Evolutionary conservation across 1,140 invertebrate genomes (phyloP), one percentile per base, ranked within the genome.

Genomic region (Homalodisca vitripennis): DNA sequence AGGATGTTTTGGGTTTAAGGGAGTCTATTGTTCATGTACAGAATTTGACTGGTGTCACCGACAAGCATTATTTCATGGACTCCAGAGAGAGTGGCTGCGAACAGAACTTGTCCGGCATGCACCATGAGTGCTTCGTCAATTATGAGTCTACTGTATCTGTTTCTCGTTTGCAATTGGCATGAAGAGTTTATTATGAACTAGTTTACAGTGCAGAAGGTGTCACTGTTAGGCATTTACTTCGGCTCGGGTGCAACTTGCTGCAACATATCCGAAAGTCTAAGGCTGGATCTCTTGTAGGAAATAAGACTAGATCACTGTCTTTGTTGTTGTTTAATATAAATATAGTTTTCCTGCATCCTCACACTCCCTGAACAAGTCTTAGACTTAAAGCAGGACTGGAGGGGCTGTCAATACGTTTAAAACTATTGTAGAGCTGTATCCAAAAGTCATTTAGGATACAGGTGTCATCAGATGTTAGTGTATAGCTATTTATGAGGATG

Each of bases 121-220:
- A 51, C 14, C 48, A 51, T 51, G 6, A 51, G 48, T 14, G 48
- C 48, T 20, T 51, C 48, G n/a, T 51, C 48, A 20, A 51, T 51
- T 14, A 51, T 6, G 3, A 51, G 14, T 51, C 48, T 51, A 3
- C n/a, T 3, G n/a, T 51, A 51, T n/a, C 3, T 6, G 14, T 51
- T 22, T 51, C 48, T n/a, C 14, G 3, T 51, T 6, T 41, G 6
- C 34, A 51, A 20, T 3, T 51, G 6, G 17, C n/a, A 3, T 3
- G 48, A 20, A 20, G 6, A 3, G n/a, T 51, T 51, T 3, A 51
- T 51, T 3, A 51, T 51, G n/a, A 51, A 51, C 3, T 14, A 51
- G n/a, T 51, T 14, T 51, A n/a, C 22, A 20, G 48, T 51, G 3
- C n/a, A 3, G 22, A 51, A 51, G 3, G n/a, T 10, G 48, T 51